phyloP scores from a whole-genome alignment of 1,140 invertebrate genomes.

The Zaprionus camerounensis region DNA sequence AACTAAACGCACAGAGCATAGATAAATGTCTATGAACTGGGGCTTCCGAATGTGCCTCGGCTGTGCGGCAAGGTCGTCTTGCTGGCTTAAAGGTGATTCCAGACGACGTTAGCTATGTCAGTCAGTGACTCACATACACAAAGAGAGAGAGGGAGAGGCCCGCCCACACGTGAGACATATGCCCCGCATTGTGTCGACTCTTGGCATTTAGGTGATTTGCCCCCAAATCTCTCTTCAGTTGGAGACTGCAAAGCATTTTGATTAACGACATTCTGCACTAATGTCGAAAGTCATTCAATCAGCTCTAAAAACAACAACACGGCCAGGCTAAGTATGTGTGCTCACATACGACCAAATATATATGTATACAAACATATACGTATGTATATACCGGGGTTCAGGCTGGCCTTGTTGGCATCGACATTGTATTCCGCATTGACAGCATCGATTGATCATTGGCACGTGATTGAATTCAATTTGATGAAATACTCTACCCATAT shows the following conservation, averaged over 20 bases:
- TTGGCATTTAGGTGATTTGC: conserved; percentile 38
- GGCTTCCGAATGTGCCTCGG: background rate
- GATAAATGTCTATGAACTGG: conserved; percentile 55
- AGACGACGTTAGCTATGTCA: too few species aligned
- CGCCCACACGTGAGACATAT: conserved; percentile 35
- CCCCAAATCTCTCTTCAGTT: conserved; percentile 27
- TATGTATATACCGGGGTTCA: conserved; percentile 18
- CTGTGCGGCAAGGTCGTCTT: conserved; percentile 38
- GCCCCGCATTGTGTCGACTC: conserved; percentile 50
- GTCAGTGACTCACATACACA: background rate
- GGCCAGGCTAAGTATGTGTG: conserved; percentile 14
- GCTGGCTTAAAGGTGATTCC: conserved; percentile 46
- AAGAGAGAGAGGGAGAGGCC: background rate
- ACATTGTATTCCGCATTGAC: conserved; percentile 70
- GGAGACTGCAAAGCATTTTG: conserved; percentile 62
- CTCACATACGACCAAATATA: conserved; percentile 9
- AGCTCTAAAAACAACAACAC: conserved; percentile 42
- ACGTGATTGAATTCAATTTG: conserved; percentile 82
- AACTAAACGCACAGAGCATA: conserved; percentile 41
- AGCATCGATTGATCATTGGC: conserved; percentile 80
- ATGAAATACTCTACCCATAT: conserved; percentile 78
- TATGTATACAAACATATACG: background rate
- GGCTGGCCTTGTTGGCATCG: conserved; percentile 46
- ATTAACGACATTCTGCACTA: conserved; percentile 77
- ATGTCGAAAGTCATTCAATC: conserved; percentile 83